A percentile compares a stretch with the other conserved stretches of the same genome.
Evolutionary conservation across 2,797 vertebrate species (phyloP).

Genomic region (Schizopygopsis malacanthus): DNA sequence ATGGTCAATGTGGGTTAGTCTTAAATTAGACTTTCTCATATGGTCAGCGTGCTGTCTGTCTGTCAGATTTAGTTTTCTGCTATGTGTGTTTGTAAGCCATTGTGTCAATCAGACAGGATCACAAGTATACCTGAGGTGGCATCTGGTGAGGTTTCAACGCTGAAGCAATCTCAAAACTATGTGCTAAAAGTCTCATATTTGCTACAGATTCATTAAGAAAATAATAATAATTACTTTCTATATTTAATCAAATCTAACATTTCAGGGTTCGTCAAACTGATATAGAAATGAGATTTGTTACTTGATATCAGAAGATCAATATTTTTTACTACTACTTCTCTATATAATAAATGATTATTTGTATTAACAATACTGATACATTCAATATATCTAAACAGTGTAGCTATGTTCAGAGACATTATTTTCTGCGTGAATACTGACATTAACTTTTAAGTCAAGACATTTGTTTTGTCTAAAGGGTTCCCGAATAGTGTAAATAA

Average conservation of each 20-base stretch:
- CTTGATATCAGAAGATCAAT: background rate
- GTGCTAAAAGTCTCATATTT: background rate
- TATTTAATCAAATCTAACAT: background rate
- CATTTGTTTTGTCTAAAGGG: background rate
- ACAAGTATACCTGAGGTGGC: background rate
- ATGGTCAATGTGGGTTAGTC: background rate
- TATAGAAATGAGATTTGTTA: background rate
- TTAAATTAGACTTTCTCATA: slow-evolving; percentile 26
- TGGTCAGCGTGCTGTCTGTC: background rate
- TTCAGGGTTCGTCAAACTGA: background rate
- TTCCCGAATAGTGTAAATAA: slow-evolving; percentile 1
- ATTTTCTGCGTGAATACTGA: background rate
- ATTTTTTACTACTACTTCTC: background rate
- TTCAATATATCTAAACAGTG: background rate
- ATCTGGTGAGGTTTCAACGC: background rate
- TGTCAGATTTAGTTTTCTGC: slow-evolving; percentile 6
- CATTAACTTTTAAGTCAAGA: background rate
- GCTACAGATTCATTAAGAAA: background rate
- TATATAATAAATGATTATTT: too few species aligned
- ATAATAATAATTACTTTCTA: background rate
- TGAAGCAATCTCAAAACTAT: background rate
- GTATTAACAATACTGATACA: too few species aligned
- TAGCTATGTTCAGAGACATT: slow-evolving; percentile 3
- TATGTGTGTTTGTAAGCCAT: slow-evolving; percentile 1
- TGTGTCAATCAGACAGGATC: background rate